A percentile compares a stretch with the other conserved stretches of the same genome.
These are phyloP conservation scores for Leptopilina clavipes DNA, from an alignment of 1,140 invertebrate species.

Conservation along the genomic window DNA sequence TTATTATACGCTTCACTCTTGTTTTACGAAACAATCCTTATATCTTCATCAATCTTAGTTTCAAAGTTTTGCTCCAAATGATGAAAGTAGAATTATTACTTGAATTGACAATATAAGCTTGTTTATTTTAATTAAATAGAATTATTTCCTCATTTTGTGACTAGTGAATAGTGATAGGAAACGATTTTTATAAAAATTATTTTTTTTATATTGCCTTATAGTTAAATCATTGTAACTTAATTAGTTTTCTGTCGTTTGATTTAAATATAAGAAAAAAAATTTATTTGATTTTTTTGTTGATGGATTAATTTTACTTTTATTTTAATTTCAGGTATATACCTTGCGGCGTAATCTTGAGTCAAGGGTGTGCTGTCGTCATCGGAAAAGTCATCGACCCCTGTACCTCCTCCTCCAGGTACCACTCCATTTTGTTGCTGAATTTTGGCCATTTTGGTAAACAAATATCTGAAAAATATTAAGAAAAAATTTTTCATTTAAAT, in stretches of 20 bases:
- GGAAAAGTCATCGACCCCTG: constrained; percentile 84
- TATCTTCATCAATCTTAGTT: constrained; percentile 34
- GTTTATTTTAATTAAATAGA: too few species aligned
- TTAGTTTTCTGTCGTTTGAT: too few species aligned
- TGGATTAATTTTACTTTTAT: background rate
- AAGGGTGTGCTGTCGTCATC: constrained; percentile 90
- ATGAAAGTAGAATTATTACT: background rate
- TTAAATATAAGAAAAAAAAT: too few species aligned
- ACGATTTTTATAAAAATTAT: too few species aligned
- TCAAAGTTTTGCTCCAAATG: constrained; percentile 35
- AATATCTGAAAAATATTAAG: background rate
- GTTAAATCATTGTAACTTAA: too few species aligned
- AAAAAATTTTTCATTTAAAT: too few species aligned
- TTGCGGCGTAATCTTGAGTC: constrained; percentile 89
- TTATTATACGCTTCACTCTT: background rate
- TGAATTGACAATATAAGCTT: too few species aligned
- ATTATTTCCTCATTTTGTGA: too few species aligned
- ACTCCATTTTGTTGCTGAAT: constrained; percentile 75
- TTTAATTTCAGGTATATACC: constrained; percentile 74
- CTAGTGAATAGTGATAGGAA: too few species aligned
- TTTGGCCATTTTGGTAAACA: constrained; percentile 65
- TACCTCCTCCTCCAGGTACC: constrained; percentile 78
- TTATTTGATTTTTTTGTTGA: background rate
- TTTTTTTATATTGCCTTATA: too few species aligned
- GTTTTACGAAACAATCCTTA: background rate